Conservation (phyloP, 2,113 vertebrate genomes). For the Phalacrocorax pelagicus region DNA sequence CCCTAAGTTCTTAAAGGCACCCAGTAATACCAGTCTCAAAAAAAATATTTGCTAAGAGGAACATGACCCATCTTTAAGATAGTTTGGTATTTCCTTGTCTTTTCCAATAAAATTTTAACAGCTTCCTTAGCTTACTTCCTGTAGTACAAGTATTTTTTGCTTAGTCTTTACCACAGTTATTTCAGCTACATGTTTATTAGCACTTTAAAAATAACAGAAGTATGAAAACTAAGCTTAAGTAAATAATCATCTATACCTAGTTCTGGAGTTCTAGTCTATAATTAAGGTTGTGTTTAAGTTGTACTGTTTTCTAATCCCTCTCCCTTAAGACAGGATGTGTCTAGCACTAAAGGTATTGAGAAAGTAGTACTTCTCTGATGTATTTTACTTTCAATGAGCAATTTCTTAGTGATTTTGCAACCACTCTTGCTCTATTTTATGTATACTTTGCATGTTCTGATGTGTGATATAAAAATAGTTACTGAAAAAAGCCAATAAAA, state of each 20-base stretch:
- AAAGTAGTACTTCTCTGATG: not conserved
- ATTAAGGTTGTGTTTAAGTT: not conserved
- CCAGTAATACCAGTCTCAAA: not conserved
- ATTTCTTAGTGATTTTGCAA: not conserved
- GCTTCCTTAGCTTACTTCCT: not conserved
- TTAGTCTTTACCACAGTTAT: not conserved
- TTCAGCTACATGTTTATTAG: not conserved
- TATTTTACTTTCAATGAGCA: not conserved
- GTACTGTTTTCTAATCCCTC: not conserved
- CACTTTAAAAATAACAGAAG: not conserved
- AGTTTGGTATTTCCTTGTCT: not conserved
- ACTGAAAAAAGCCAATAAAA: not conserved
- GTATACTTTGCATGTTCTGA: not conserved
- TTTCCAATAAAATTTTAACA: not conserved
- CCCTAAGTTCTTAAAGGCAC: not conserved
- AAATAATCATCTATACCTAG: not conserved
- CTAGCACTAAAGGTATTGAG: not conserved
- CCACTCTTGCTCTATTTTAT: not conserved
- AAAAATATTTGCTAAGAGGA: not conserved
- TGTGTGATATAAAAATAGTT: not conserved
- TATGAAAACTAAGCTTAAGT: not conserved
- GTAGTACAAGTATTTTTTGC: not conserved
- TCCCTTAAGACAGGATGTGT: not conserved
- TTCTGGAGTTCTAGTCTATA: not conserved
- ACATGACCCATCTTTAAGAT: not conserved